Evolutionary conservation across 2,888 invertebrate species (phyloP).

Genomic region (Dynastes hyllus): DNA sequence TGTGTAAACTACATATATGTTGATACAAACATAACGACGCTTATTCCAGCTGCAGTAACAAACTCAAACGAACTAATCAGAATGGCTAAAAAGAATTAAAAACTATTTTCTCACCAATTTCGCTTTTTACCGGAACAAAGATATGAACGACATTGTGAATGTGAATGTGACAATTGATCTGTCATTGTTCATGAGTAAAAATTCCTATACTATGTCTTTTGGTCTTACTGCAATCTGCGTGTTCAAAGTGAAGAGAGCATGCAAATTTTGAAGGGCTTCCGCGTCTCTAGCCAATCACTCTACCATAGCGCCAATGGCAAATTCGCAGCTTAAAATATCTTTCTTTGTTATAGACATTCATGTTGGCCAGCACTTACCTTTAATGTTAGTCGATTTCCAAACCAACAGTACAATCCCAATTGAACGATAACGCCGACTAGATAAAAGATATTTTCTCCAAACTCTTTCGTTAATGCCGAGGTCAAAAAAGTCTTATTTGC

Average conservation of each 20-base stretch:
- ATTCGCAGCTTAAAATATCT: constrained; percentile 60
- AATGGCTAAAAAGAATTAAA: too few species aligned
- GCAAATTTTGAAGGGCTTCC: constrained; percentile 60
- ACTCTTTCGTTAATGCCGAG: constrained; percentile 64
- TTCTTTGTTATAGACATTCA: not conserved
- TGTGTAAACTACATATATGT: too few species aligned
- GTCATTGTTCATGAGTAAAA: too few species aligned
- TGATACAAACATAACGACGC: too few species aligned
- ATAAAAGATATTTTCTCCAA: constrained; percentile 64
- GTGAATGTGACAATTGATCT: too few species aligned
- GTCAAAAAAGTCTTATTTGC: constrained; percentile 27
- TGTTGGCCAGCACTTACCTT: constrained; percentile 56
- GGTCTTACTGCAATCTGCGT: constrained; percentile 64
- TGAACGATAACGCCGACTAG: constrained; percentile 66
- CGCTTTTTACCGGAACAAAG: too few species aligned
- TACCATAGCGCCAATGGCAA: constrained; percentile 65
- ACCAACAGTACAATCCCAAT: constrained; percentile 63
- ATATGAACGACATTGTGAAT: too few species aligned
- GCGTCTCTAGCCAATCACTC: constrained; percentile 63
- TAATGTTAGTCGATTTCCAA: constrained; percentile 67
- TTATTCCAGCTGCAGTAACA: too few species aligned
- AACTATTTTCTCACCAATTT: too few species aligned
- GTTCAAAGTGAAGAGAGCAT: constrained; percentile 66
- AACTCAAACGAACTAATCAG: too few species aligned
- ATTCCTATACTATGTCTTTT: constrained; percentile 10